Conservation (phyloP, 2,797 vertebrate species). For the Apogon hyalosoma region DNA sequence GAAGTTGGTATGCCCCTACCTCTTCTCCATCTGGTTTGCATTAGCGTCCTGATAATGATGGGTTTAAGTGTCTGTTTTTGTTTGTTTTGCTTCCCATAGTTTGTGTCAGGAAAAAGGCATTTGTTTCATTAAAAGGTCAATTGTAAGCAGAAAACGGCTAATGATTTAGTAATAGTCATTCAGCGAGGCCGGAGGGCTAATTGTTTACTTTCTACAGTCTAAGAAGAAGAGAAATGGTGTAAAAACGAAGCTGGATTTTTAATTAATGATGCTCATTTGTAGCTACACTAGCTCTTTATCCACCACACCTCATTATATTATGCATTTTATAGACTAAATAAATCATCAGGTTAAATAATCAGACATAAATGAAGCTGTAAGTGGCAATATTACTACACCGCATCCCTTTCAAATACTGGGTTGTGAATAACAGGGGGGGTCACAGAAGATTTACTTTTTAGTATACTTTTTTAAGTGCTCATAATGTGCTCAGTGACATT, state of each 20-base stretch:
- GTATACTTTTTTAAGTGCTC: no score
- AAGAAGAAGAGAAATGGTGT: conserved; percentile 35
- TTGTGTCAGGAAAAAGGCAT: conserved; percentile 85
- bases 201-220: conserved; percentile 68
- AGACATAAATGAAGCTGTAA: background rate
- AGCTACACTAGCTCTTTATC: conserved; percentile 12
- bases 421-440: no score
- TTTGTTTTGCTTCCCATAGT: conserved; percentile 84
- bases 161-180: conserved; percentile 73
- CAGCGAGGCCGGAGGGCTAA: conserved; percentile 32
- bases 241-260: conserved; percentile 11
- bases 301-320: conserved; percentile 1
- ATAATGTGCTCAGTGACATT: no score
- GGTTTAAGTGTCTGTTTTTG: conserved; percentile 88
- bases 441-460: no score
- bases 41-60: conserved; percentile 90
- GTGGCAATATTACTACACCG: background rate
- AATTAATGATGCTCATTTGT: conserved; percentile 19
- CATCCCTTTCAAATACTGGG: no score
- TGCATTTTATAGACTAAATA: background rate
- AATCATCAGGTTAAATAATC: background rate
- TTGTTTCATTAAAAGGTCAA: conserved; percentile 86
- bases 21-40: conserved; percentile 90
- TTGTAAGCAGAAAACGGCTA: conserved; percentile 70
- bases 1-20: conserved; percentile 89